Conservation (phyloP, 2,797 vertebrate species). For the Bucorvus abyssinicus region DNA sequence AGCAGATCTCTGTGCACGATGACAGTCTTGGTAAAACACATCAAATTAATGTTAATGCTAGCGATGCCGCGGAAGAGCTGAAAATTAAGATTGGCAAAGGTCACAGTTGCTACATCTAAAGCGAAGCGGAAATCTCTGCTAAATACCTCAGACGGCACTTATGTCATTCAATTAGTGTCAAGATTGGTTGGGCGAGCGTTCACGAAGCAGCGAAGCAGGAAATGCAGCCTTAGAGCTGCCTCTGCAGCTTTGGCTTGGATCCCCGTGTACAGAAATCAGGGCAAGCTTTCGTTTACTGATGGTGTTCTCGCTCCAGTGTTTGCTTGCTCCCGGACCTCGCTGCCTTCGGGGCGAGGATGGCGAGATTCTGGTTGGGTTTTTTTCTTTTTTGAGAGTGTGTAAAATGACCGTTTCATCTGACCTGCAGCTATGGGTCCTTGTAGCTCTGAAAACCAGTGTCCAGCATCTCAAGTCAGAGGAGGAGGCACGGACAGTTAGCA, state of each 20-base stretch:
- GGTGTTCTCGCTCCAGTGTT: fast-evolving
- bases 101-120: too few relatives aligned
- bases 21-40: too few relatives aligned
- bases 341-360: background rate
- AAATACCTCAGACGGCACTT: too few relatives aligned
- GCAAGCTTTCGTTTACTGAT: background rate
- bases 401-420: background rate
- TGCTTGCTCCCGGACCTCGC: background rate
- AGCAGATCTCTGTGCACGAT: background rate
- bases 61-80: too few relatives aligned
- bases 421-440: background rate
- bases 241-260: background rate
- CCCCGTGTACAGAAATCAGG: background rate
- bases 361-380: too few relatives aligned
- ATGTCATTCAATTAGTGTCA: background rate
- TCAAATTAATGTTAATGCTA: too few relatives aligned
- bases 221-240: background rate
- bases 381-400: background rate
- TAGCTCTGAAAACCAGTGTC: background rate
- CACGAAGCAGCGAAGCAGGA: background rate
- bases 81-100: too few relatives aligned
- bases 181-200: fast-evolving
- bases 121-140: too few relatives aligned
- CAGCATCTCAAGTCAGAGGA: background rate
- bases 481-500: background rate